These are phyloP conservation scores for Yponomeuta plumbellus DNA, from an alignment of 2,888 invertebrate genomes.

Conservation along the genomic window DNA sequence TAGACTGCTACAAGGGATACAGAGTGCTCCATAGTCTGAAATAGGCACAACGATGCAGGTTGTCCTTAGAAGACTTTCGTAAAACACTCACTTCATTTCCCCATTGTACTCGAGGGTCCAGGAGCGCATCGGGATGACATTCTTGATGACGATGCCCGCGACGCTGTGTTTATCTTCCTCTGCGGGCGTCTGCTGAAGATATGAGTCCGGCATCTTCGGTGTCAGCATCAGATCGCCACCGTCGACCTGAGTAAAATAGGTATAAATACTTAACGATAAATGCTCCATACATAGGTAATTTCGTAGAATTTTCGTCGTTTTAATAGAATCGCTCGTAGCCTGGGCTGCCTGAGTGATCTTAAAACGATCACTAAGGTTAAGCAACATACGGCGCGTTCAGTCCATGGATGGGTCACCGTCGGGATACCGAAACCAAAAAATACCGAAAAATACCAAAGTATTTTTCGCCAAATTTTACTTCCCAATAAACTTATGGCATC, in stretches of 20 bases:
- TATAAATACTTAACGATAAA: background rate
- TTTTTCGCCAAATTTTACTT: no score
- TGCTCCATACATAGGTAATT: no score
- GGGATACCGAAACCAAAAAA: no score
- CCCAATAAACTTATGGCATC: no score
- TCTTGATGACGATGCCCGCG: constrained; percentile 77
- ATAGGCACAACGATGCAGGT: background rate
- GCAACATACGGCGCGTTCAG: no score
- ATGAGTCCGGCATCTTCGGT: constrained; percentile 78
- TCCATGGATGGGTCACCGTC: no score
- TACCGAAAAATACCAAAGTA: no score
- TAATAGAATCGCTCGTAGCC: no score
- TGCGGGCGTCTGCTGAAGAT: constrained; percentile 60
- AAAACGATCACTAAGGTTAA: no score
- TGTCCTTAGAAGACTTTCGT: background rate
- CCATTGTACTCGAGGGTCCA: constrained; percentile 82
- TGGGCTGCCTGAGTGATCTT: no score
- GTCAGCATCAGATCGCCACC: constrained; percentile 77
- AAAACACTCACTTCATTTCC: constrained; percentile 73
- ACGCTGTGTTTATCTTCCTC: constrained; percentile 73
- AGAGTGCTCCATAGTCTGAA: background rate
- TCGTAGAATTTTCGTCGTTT: no score
- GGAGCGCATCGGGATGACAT: constrained; percentile 80
- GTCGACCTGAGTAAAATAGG: constrained; percentile 53
- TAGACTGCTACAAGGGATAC: no score